Evolutionary conservation across 2,888 invertebrate species (phyloP), one percentile per base, ranked within the genome.

Genomic region (Anorthoa munda): DNA sequence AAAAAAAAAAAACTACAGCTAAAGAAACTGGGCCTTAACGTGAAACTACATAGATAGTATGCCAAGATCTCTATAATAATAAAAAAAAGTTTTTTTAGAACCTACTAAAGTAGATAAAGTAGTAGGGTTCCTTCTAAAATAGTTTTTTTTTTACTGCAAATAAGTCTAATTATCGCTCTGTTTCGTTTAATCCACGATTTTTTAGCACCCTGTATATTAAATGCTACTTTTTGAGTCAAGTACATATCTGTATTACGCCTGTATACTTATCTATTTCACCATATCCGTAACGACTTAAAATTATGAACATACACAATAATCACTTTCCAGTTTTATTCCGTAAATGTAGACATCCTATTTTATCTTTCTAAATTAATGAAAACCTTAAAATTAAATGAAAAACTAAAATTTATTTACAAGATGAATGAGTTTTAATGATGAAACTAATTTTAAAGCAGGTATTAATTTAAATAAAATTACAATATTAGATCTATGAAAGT

Each of bases 391-490:
- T 60, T 48, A 77, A 13, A 45, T 39, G 23, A 65, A n/a, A 0
- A 23, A 7, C 15, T 45, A 23, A 7, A 15, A 51, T 21, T 0
- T 73, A 74, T 53, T 64, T 55, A 66, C 56, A 75, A 48, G 46
- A 51, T 53, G 18, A 17, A 79, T 79, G 79, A 69, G 46, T 18
- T 63, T 72, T 46, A 50, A 76, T 66, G 61, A 55, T 50, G 63
- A 45, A n/a, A 51, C 60, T 64, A 67, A 63, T 31, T 66, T 56
- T 17, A 67, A 81, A 79, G 81, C 81, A 17, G 56, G 18, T 59
- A 56, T 64, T 65, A 51, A 39, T 74, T n/a, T 45, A 45, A 73
- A 55, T 46, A 53, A 46, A 64, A 69, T 61, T 45, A 63, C 63
- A 69, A 50, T 66, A 53, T 61, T 60, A 78, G 23, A 23, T 51